Base-by-base conservation (phyloP, 2,888 invertebrate genomes). In the Oscheius myriophilus region DNA sequence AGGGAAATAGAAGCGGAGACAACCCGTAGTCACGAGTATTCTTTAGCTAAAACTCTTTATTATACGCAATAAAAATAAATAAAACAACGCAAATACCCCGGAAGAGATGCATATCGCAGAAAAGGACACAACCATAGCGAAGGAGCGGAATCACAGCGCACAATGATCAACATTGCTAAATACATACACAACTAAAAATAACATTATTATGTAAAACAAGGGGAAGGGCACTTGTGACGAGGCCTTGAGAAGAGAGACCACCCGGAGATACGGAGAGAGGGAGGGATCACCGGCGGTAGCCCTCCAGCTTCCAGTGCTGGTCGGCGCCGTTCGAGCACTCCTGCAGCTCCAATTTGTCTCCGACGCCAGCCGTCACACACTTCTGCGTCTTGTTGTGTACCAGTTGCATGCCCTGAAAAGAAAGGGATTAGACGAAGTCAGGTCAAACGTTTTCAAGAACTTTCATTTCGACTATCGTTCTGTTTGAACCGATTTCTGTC, bases 301-400 rank as follows among this genome's bases (percentile, higher is more conserved):
- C 63, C 23, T 68, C 68, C 21, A 68, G 43, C 25, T 26, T 45
- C 68, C 68, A 68, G n/a, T 52, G 51, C 46, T 61, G 67, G 21
- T 67, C 52, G 4, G 33, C 18, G 11, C 16, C 52, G 41, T 59
- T 59, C 21, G 42, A 49, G 43, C 68, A 68, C 16, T 62, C 55
- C 42, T 52, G 46, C 23, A 68, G 51, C 39, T 55, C 68, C 18
- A 68, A 14, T 41, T 54, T 54, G 26, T 62, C 62, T 14, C 21
- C 45, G 33, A 23, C 26, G 6, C 16, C 46, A 1, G 46, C 54
- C 21, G 63, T 63, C 54, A 68, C 25, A 45, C 68, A 68, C 55
- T 68, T 68, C 16, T 63, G 55, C 16, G 68, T 55, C 18, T 68
- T 68, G 23, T 53, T 53, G 51, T 68, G 68, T 12, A 63, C 63